Evolutionary conservation across 2,888 invertebrate species (phyloP).

Genomic region (Archips crataeganus): DNA sequence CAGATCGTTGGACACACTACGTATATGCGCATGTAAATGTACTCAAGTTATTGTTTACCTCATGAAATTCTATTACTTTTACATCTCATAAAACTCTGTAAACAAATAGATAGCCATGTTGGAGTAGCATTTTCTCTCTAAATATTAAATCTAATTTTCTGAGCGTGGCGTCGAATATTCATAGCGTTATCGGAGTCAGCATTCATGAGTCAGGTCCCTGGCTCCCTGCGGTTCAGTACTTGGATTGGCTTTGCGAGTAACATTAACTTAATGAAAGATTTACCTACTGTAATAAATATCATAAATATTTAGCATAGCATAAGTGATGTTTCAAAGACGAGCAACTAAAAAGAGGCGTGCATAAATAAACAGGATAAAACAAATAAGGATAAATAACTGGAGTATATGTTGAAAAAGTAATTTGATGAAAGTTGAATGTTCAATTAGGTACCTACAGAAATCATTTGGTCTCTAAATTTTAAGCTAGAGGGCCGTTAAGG

Average conservation of each 20-base stretch:
- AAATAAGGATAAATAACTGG: no score
- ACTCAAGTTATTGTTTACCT: slow-evolving; percentile 4
- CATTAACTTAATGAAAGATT: neutral
- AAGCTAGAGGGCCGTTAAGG: no score
- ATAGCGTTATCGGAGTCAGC: slow-evolving; percentile 9
- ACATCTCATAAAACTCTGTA: slow-evolving; percentile 15
- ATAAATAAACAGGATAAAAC: neutral
- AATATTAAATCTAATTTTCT: neutral
- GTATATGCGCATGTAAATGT: neutral
- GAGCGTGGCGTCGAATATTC: slow-evolving; percentile 28
- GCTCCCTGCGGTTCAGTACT: neutral
- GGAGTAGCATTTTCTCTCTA: slow-evolving; percentile 11
- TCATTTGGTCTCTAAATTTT: no score
- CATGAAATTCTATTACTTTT: slow-evolving; percentile 6
- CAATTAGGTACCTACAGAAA: no score
- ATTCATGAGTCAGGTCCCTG: neutral
- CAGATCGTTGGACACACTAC: neutral
- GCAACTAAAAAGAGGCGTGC: neutral
- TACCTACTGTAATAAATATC: neutral
- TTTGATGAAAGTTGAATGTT: no score
- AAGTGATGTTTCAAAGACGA: neutral
- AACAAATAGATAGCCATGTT: slow-evolving; percentile 8
- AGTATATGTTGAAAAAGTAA: neutral
- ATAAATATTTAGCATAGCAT: neutral
- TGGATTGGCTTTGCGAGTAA: neutral